Percentiles rank a stretch among this genome's conserved stretches.
These are phyloP conservation scores for Propithecus perrieri DNA, from an alignment of 2,797 vertebrate genomes.

Conservation along the genomic window DNA sequence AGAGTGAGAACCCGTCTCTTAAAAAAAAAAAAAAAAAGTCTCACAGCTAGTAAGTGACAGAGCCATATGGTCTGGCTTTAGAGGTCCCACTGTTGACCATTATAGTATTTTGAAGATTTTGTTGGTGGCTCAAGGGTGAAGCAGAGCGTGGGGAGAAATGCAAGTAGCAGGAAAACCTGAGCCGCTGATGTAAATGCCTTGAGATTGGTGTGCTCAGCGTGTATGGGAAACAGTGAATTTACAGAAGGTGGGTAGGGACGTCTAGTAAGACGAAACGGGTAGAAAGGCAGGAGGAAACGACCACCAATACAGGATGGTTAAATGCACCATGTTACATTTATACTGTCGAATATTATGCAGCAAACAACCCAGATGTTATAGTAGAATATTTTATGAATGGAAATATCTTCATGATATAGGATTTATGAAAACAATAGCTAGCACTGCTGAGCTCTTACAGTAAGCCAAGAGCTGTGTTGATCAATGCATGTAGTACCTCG, in stretches of 20 bases:
- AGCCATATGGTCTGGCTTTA: neutral
- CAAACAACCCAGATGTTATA: neutral
- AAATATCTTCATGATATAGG: neutral
- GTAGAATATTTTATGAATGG: neutral
- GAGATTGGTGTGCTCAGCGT: neutral
- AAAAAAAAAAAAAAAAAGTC: neutral
- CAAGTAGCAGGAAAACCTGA: neutral
- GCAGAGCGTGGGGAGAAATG: neutral
- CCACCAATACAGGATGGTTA: neutral
- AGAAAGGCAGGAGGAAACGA: neutral
- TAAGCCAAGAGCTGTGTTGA: neutral
- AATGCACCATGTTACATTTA: neutral
- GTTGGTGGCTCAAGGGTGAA: neutral
- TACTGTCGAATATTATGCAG: neutral
- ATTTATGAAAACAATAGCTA: neutral
- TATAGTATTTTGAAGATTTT: neutral
- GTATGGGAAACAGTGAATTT: neutral
- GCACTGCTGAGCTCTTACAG: neutral
- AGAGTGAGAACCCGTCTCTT: too few species aligned
- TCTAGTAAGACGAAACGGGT: neutral
- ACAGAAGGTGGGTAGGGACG: neutral
- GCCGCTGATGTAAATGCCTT: neutral
- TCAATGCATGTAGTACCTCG: rapidly evolving
- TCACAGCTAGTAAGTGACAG: neutral
- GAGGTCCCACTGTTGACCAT: neutral